Base-by-base conservation (phyloP, 2,888 invertebrate genomes). In the Carterocephalus palaemon region DNA sequence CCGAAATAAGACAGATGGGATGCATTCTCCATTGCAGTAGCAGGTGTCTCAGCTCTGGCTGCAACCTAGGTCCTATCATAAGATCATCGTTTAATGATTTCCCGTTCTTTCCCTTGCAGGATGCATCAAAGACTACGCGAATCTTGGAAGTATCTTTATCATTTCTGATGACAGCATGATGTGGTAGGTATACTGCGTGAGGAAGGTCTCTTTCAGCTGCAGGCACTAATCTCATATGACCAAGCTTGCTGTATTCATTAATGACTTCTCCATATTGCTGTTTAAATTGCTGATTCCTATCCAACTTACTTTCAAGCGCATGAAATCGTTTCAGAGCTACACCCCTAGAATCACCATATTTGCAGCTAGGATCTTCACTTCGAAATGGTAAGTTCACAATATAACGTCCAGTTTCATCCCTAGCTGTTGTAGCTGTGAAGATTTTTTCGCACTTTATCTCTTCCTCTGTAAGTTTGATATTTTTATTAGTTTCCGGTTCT, bases 141-240 rank as follows among this genome's bases (percentile, higher is more conserved):
- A 48, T 29, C 26, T 52, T 49, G 3, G 48, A 32, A 5, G 51
- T 52, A 13, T 22, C 19, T 37, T 51, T 52, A 15, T 51, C 49
- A 4, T 53, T 36, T 13, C 49, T 40, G 1, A 64, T 9, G 0
- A 67, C 59, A 0, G 64, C 58, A 28, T 62, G 64, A 19, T 67
- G 62, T 3, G 65, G 63, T 26, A 60, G 29, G 17, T 62, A 59
- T n/a, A n/a, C n/a, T n/a, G n/a, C n/a, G n/a, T n/a, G n/a, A n/a
- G n/a, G n/a, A n/a, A n/a, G n/a, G n/a, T n/a, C n/a, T n/a, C n/a
- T n/a, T n/a, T n/a, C n/a, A n/a, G n/a, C n/a, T n/a, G n/a, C n/a
- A n/a, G n/a, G n/a, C n/a, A n/a, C n/a, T 10, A n/a, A 7, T 16
- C 13, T 32, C 50, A 60, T 59, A 24, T 57, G 57, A 13, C 47